Evolutionary conservation across 2,888 invertebrate species (phyloP), one percentile per base, ranked within the genome.

Genomic region (Gisinianus flammeolus): DNA sequence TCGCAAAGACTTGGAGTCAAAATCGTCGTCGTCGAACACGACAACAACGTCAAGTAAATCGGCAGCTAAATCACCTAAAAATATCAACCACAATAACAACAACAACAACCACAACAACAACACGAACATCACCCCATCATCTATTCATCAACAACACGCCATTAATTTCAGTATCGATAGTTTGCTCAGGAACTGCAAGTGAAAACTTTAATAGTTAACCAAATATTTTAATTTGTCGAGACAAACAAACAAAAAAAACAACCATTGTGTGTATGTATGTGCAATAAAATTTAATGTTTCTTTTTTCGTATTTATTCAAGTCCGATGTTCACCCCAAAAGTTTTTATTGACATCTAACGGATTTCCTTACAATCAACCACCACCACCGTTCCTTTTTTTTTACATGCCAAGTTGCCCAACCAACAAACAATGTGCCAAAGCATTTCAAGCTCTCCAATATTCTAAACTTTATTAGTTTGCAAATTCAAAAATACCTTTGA

Each of bases 1-100:
- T 72, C 92, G 93, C 85, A 90, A 93, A 68, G 89, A 62, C 62
- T 62, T 62, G 19, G 62, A 62, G 26, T 22, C 62, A 62, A 62
- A 62, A 26, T 62, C 62, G 24, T 24, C 22, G 8, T 62, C 62
- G 56, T 35, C 35, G 35, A 35, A 12, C 12, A 56, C 10, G 8
- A 56, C 22, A 52, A 44, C 44, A 52, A 56, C 22, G 44, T 30
- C 44, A 52, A 67, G 52, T 72, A 62, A 62, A 62, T 62, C 62
- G 24, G 8, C 62, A 62, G 26, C 62, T 62, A 62, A 62, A 62
- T 62, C 62, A 62, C 62, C 62, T 26, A 62, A 62, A 24, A 52
- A 44, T 56, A 71, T 30, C 56, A 76, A 44, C 35, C 58, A 8
- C 26, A 70, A 22, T 67, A 75, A 30, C 24, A 76, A 28, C 30